Evolutionary conservation across 2,113 vertebrate genomes (phyloP), one percentile per base, ranked within the genome.

Genomic region (Mohoua ochrocephala): DNA sequence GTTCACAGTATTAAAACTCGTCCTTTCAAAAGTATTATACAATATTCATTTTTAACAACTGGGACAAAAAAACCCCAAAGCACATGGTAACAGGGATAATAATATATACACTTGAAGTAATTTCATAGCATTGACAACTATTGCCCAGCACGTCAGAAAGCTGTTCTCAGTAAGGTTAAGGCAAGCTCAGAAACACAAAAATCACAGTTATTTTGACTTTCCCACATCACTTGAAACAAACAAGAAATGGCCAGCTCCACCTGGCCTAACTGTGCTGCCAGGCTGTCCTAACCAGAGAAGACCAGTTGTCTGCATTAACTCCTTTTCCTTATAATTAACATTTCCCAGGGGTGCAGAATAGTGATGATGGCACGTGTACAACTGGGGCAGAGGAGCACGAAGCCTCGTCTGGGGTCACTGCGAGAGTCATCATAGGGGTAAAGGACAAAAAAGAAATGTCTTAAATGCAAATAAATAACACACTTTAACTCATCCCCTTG

Each of bases 401-500:
- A 53, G 49, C 2, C 7, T 64, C 20, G 6, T 17, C 23, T 30
- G 13, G 2, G 45, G 16, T 31, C 50, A 31, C 52, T 30, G 37
- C 5, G 7, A n/a, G 59, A 56, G 23, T 8, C 0, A 0, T n/a
- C 18, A 24, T 0, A n/a, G 3, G 52, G 33, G 19, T 35, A 24
- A 60, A 69, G 37, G 18, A 56, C 10, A 28, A 54, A 65, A n/a
- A 52, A 9, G n/a, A 15, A 10, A 26, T 8, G 22, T 10, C 45
- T 50, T n/a, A 56, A 78, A 39, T 22, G 18, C 56, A 78, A 44
- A 1, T 8, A 50, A 57, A 14, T 39, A 7, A 41, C 0, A 10
- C 7, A n/a, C 12, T 84, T 59, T 42, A 77, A 26, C 26, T 39
- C 3, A 2, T 24, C n/a, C 54, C 37, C 21, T 3, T 7, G 70